Percentiles rank a stretch among this genome's conserved stretches.
phyloP scores from a whole-genome alignment of 1,140 invertebrate genomes.

The Monochamus saltuarius region DNA sequence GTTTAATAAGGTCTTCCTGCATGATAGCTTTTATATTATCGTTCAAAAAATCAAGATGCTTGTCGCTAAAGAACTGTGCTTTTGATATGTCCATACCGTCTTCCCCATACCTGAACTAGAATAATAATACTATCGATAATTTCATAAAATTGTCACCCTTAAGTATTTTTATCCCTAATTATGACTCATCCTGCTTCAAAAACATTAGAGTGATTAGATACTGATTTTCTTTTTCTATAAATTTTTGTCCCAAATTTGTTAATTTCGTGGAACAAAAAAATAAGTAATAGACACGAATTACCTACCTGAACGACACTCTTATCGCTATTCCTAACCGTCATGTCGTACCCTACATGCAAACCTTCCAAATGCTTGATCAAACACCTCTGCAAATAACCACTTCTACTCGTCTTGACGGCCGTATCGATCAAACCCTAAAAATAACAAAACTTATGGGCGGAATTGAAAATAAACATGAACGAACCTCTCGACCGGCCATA shows the following conservation, averaged over 20 bases:
- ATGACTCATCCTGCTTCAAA: too few relatives aligned
- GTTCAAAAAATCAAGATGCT: conserved; percentile 79
- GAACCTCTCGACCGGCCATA: conserved; percentile 96
- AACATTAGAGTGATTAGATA: too few relatives aligned
- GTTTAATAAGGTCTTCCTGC: conserved; percentile 59
- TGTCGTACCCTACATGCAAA: conserved; percentile 85
- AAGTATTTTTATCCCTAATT: too few relatives aligned
- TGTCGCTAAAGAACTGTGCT: conserved; percentile 78
- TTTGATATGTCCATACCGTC: conserved; percentile 93
- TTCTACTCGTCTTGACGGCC: conserved; percentile 90
- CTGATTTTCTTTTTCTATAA: too few relatives aligned
- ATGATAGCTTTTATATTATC: conserved; percentile 72
- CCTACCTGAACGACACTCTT: conserved; percentile 84
- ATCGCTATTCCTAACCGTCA: conserved; percentile 94
- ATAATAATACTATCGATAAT: conserved; percentile 7
- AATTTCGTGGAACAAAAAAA: too few relatives aligned
- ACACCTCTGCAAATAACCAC: conserved; percentile 97
- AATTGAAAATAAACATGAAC: conserved; percentile 10
- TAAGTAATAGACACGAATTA: too few relatives aligned
- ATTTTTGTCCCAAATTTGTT: too few relatives aligned
- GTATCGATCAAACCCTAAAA: conserved; percentile 75
- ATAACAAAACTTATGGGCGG: background rate
- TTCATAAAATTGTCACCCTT: background rate
- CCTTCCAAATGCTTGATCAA: conserved; percentile 98
- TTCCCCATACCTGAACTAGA: conserved; percentile 91